Evolutionary conservation across 1,140 invertebrate species (phyloP), one percentile per base, ranked within the genome.

Genomic region (Laupala kohalensis): DNA sequence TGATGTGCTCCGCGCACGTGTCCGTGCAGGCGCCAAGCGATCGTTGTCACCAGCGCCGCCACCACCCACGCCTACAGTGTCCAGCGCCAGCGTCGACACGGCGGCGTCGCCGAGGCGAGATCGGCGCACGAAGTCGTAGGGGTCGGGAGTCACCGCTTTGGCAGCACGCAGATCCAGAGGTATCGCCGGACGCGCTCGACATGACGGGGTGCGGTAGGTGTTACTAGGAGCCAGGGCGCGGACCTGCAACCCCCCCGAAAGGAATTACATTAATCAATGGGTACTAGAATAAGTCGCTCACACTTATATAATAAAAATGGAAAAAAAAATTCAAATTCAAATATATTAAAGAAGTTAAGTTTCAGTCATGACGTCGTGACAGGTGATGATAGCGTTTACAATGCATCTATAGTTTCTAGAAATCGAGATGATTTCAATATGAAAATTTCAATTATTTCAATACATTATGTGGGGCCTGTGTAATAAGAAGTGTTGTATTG

Each of bases 71-170:
- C 4, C 65, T 23, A n/a, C 70, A 64, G 19, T 27, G 23, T 29
- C 53, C 12, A 27, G n/a, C 62, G 12, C 63, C 15, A 28, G 23
- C 6, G 13, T 9, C 25, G n/a, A 66, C 25, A 19, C 2, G 2
- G 5, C 26, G 26, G 27, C 70, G 63, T 28, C 27, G 3, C 69
- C 70, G 73, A 93, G 77, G 74, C 90, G 84, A 74, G 86, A 90
- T 70, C 89, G 82, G 76, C 91, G 84, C 88, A 93, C 91, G 71
- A 91, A 83, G 80, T 92, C 90, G 80, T 92, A 93, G 0, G 91
- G 90, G 81, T 92, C 90, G 73, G 82, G 70, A 3, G 53, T 65
- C 25, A 30, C 29, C 6, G 67, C 24, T 15, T 62, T 71, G 24
- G 28, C 13, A 5, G 25, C 0, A 12, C 12, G 25, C 62, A 25